A percentile compares a stretch with the other conserved stretches of the same genome.
Conservation (phyloP, 1,140 invertebrate genomes). For the Pseudobourletiella spinata region DNA sequence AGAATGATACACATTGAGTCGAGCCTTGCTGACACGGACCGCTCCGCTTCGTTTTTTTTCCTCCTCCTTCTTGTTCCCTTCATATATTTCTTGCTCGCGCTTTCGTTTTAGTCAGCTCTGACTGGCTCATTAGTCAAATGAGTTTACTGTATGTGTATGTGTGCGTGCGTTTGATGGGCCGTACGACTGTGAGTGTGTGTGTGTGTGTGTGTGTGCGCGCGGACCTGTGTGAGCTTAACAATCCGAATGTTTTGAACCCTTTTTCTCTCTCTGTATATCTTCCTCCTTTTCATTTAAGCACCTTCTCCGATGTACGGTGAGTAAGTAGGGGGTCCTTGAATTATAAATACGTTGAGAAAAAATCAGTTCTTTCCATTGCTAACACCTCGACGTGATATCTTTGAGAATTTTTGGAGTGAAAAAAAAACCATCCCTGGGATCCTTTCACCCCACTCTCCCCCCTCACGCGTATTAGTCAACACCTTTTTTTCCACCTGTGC, state of each 20-base stretch:
- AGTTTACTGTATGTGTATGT: slow-evolving; percentile 12
- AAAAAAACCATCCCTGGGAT: no score
- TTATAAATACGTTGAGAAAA: slow-evolving; percentile 23
- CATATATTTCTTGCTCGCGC: slow-evolving; percentile 11
- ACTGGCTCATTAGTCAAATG: slow-evolving; percentile 32
- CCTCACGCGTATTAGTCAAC: slow-evolving; percentile 8
- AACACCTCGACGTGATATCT: slow-evolving; percentile 27
- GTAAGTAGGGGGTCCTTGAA: slow-evolving; percentile 17
- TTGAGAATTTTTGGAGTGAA: no score
- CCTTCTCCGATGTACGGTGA: slow-evolving; percentile 16
- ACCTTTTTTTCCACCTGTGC: slow-evolving; percentile 3
- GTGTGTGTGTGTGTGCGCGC: neutral
- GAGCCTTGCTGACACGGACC: slow-evolving; percentile 15
- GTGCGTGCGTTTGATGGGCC: no score
- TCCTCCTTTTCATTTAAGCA: slow-evolving; percentile 1
- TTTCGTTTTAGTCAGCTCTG: slow-evolving; percentile 11
- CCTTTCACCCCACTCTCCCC: neutral
- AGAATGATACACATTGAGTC: slow-evolving; percentile 2
- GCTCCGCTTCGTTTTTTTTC: slow-evolving; percentile 15
- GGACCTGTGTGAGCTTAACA: neutral
- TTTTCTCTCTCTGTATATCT: neutral
- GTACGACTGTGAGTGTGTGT: neutral
- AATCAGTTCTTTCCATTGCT: slow-evolving; percentile 24
- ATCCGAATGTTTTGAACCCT: neutral
- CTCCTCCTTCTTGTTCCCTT: no score